phyloP scores from a whole-genome alignment of 2,113 vertebrate genomes.

The Vanacampus margaritifer region DNA sequence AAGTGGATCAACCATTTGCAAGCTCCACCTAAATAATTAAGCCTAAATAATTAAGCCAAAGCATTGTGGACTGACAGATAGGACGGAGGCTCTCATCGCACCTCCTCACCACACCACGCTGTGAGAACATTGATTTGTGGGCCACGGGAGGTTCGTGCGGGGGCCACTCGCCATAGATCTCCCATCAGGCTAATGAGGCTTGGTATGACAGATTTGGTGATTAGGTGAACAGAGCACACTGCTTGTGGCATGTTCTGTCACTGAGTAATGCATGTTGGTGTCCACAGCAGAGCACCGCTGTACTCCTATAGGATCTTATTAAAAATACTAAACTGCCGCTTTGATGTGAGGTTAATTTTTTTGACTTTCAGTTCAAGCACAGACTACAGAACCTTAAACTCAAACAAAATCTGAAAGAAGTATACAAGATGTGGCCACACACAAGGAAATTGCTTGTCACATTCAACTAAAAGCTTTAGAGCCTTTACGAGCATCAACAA shows the following conservation, averaged over 20 bases:
- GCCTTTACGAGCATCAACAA: slow-evolving; percentile 25
- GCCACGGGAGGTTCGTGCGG: slow-evolving; percentile 39
- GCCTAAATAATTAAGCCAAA: slow-evolving; percentile 54
- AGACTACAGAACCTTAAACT: slow-evolving; percentile 13
- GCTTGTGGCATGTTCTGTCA: slow-evolving; percentile 46
- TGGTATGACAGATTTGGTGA: slow-evolving; percentile 50
- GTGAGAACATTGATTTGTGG: slow-evolving; percentile 59
- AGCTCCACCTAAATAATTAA: slow-evolving; percentile 60
- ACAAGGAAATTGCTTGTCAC: slow-evolving; percentile 22
- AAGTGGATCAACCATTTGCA: slow-evolving; percentile 51
- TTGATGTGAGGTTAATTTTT: slow-evolving; percentile 17
- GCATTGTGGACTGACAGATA: slow-evolving; percentile 26
- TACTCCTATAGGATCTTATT: slow-evolving; percentile 25
- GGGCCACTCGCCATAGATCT: slow-evolving; percentile 52
- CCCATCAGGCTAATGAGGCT: slow-evolving; percentile 63
- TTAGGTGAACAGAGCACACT: slow-evolving; percentile 37
- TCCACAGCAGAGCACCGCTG: not conserved
- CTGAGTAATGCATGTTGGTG: slow-evolving; percentile 24
- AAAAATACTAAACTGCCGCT: slow-evolving; percentile 12
- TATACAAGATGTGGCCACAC: slow-evolving; percentile 2
- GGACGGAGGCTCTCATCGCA: slow-evolving; percentile 14
- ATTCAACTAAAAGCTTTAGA: slow-evolving; percentile 28
- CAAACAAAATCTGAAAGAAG: not conserved
- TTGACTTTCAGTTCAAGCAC: slow-evolving; percentile 2
- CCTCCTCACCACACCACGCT: slow-evolving; percentile 38